phyloP scores from a whole-genome alignment of 2,797 vertebrate genomes.

The Somateria mollissima region DNA sequence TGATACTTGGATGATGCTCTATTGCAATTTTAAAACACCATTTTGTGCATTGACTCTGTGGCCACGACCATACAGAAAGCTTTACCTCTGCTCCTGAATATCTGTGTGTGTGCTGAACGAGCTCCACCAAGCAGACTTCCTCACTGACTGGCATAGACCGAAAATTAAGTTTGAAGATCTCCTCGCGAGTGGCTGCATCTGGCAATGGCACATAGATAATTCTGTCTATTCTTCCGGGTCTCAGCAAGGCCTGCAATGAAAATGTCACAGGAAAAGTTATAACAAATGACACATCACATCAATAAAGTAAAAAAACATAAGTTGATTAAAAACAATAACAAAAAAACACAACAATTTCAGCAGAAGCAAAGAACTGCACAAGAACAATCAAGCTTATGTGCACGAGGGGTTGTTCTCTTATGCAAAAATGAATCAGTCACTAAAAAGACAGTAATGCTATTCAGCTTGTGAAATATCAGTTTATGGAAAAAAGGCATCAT shows the following conservation, averaged over 20 bases:
- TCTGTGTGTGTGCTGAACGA: conserved; percentile 84
- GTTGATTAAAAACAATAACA: background rate
- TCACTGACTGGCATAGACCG: conserved; percentile 84
- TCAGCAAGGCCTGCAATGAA: conserved; percentile 89
- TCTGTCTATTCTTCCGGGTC: conserved; percentile 94
- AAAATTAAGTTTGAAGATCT: conserved; percentile 90
- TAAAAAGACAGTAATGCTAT: background rate
- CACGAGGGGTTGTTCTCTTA: background rate
- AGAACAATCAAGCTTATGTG: background rate
- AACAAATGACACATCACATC: background rate
- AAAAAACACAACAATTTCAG: background rate
- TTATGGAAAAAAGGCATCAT: conserved; percentile 40
- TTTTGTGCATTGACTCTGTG: accelerated
- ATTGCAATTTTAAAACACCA: background rate
- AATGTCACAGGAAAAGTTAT: background rate
- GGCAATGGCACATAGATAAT: conserved; percentile 95
- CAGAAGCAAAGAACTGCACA: background rate
- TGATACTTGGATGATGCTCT: background rate
- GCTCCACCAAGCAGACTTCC: conserved; percentile 83
- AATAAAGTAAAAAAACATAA: background rate
- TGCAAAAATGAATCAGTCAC: background rate
- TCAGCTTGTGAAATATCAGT: background rate
- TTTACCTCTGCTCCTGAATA: conserved; percentile 98
- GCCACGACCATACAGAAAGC: background rate
- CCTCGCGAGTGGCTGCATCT: conserved; percentile 85